Conservation (phyloP, 2,113 vertebrate genomes). For the Otolemur garnettii region DNA sequence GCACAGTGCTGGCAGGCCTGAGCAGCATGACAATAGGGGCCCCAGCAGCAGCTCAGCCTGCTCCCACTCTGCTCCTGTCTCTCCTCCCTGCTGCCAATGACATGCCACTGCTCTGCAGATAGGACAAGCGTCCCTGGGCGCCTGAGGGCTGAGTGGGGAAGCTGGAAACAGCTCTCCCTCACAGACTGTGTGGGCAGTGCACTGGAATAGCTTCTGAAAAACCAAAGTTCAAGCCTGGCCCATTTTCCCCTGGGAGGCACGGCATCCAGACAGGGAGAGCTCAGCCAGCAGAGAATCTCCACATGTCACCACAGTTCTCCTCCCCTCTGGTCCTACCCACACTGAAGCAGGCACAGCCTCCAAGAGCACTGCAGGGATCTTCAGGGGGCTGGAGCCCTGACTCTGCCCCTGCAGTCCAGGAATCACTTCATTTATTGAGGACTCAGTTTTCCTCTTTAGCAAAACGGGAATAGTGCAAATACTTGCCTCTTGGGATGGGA, state of each 20-base stretch:
- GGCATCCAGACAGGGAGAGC: background rate
- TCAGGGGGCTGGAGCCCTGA: background rate
- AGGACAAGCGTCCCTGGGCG: background rate
- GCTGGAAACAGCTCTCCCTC: constrained; percentile 65
- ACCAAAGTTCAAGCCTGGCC: constrained; percentile 56
- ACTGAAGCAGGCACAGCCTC: background rate
- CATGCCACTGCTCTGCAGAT: background rate
- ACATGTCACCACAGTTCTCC: fast-evolving
- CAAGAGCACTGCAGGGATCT: background rate
- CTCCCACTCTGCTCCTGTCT: background rate
- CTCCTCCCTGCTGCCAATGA: background rate
- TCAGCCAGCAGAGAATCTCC: background rate
- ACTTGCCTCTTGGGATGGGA: background rate
- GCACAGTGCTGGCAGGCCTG: background rate
- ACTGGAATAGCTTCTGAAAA: constrained; percentile 66
- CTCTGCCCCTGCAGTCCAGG: background rate
- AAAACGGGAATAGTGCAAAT: background rate
- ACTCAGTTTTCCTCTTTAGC: constrained; percentile 49
- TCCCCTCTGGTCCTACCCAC: background rate
- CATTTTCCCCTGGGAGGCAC: background rate
- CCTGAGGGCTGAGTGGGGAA: constrained; percentile 13
- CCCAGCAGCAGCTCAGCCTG: background rate
- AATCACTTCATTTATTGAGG: background rate
- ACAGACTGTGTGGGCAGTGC: constrained; percentile 71
- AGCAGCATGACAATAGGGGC: background rate